Base-by-base conservation (phyloP, 2,797 vertebrate species). In the Spinus pinus region DNA sequence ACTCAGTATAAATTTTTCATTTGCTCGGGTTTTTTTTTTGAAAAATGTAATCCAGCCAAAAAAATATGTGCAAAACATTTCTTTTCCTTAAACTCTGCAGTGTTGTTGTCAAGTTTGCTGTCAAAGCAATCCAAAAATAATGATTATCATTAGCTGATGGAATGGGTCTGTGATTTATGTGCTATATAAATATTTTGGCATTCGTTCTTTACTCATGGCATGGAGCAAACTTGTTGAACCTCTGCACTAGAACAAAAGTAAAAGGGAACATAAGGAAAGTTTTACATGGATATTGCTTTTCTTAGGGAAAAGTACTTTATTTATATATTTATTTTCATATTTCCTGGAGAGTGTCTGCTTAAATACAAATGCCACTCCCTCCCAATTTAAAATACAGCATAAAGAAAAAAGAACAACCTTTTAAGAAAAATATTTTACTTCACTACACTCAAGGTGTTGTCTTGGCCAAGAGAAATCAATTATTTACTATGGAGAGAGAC, bases 181-280 rank as follows among this genome's bases (percentile, higher is more conserved):
- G 31, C 70, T 31, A 23, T 18, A 41, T 77, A 93, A 93, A 93
- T 89, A 66, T 92, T 85, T 95, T 93, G 77, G 30, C 53, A 57
- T 71, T 49, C 16, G 9, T 42, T 78, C 39, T 72, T 19, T 67
- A 37, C 46, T 94, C 49, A 41, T n/a, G 42, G 18, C 11, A 9
- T 16, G 35, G 39, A 88, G 54, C 50, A 77, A 94, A 91, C 50
- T 71, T 54, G 17, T 20, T 81, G 67, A 92, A 88, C 30, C 46
- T 57, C 37, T 81, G 35, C 62, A 47, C 46, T 74, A 42, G 42
- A 62, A 53, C 4, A 22, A 31, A 58, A 86, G 20, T 44, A 41
- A 79, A 75, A 91, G 46, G 51, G n/a, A 69, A 39, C 30, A 27
- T 81, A 49, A 70, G 51, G 74, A 35, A 61, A 56, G 4, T 56